Evolutionary conservation across 2,797 vertebrate species (phyloP), one percentile per base, ranked within the genome.

Genomic region (Selene dorsalis): DNA sequence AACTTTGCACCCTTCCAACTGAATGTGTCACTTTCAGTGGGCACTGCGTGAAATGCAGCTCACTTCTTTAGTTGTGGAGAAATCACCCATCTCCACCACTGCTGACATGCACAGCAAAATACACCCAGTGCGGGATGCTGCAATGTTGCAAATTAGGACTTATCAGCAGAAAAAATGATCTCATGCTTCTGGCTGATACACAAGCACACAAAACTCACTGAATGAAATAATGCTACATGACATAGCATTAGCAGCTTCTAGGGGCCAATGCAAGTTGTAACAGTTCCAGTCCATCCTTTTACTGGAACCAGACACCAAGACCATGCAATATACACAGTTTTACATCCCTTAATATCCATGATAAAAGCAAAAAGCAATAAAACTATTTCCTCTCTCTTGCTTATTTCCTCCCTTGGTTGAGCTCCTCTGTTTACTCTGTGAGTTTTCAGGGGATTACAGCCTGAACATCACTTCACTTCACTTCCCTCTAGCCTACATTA

Each of bases 21-120:
- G 6, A 74, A 52, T 47, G 26, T 20, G 47, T 52, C 56, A 24
- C 47, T 66, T 73, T 74, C 22, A 79, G 16, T 6, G 0, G 41
- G 52, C 30, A 5, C 41, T 14, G n/a, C 38, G 20, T 61, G 30
- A 76, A 64, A 68, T 67, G 3, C 12, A 63, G 41, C 17, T 39
- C 18, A 41, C 38, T 43, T 14, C 45, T 28, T 55, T 9, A n/a
- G 14, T 20, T 53, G 14, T 55, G 30, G 1, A 14, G 22, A 53
- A 48, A 70, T 22, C 2, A 6, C 16, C 38, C 18, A 45, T 28
- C 43, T 75, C 41, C 48, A 48, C 12, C 17, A 39, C 6, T 9
- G 6, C 43, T 57, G 41, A 73, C 76, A 73, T 75, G 66, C 66
- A 64, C 22, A 62, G 68, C 50, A 47, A 64, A 55, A 58, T 16